phyloP scores from a whole-genome alignment of 2,888 invertebrate species.

The Temnothorax ravouxi region DNA sequence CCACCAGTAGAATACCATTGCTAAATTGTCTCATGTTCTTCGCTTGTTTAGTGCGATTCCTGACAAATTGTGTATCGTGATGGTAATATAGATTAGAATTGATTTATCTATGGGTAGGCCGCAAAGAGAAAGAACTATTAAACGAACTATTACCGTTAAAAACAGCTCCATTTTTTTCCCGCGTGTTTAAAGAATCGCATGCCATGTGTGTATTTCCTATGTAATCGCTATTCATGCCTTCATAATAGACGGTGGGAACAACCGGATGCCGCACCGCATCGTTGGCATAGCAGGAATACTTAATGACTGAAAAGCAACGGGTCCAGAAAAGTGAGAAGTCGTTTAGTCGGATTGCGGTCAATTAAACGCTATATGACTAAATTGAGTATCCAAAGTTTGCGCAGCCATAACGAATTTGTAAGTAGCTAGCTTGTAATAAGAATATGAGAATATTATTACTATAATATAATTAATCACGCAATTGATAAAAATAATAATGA shows the following conservation, averaged over 20 bases:
- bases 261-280: conserved; percentile 73
- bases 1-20: neutral
- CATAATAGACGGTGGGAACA: conserved; percentile 68
- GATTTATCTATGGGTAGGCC: neutral
- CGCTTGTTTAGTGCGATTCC: conserved; percentile 9
- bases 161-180: neutral
- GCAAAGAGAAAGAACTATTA: neutral
- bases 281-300: conserved; percentile 71
- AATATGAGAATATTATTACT: neutral
- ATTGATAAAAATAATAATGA: neutral
- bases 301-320: conserved; percentile 58
- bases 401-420: neutral
- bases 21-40: neutral
- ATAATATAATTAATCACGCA: neutral
- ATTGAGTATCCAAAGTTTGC: neutral
- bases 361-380: neutral
- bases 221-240: conserved; percentile 66
- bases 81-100: neutral
- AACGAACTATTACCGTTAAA: neutral
- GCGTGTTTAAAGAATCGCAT: conserved; percentile 13
- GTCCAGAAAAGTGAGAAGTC: conserved; percentile 62
- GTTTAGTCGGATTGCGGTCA: conserved; percentile 40
- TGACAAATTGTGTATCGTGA: neutral
- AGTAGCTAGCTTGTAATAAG: neutral
- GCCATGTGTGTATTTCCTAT: conserved; percentile 57